Conservation (phyloP, 2,888 invertebrate genomes). For the Drosophila silvestris region DNA sequence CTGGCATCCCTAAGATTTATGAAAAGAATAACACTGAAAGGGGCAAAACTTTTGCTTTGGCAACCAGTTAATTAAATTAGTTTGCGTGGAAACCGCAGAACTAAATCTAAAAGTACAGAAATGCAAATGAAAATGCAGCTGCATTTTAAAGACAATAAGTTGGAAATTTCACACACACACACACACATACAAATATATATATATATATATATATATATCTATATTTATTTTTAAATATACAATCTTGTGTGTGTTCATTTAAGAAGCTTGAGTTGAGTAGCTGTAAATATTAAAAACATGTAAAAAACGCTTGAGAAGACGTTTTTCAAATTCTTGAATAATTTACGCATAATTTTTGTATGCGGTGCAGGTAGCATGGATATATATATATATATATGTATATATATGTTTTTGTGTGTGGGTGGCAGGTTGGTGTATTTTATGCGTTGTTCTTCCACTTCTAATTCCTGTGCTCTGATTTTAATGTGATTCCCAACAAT, state of each 20-base stretch:
- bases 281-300: background rate
- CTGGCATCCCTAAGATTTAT: slow-evolving; percentile 41
- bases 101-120: background rate
- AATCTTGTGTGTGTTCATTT: background rate
- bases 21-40: slow-evolving; percentile 2
- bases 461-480: slow-evolving; percentile 54
- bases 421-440: background rate
- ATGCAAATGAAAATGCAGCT: slow-evolving; percentile 1
- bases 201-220: background rate
- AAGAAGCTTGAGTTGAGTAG: background rate
- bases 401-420: background rate
- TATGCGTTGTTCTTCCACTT: background rate
- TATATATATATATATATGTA: background rate
- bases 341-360: background rate
- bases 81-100: background rate
- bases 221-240: background rate
- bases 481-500: slow-evolving; percentile 69
- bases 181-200: background rate
- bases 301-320: background rate
- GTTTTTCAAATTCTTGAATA: background rate
- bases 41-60: background rate
- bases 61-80: background rate
- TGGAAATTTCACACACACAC: background rate
- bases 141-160: background rate
- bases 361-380: background rate